Base-by-base conservation (phyloP, 2,797 vertebrate species). In the Danio choprae region DNA sequence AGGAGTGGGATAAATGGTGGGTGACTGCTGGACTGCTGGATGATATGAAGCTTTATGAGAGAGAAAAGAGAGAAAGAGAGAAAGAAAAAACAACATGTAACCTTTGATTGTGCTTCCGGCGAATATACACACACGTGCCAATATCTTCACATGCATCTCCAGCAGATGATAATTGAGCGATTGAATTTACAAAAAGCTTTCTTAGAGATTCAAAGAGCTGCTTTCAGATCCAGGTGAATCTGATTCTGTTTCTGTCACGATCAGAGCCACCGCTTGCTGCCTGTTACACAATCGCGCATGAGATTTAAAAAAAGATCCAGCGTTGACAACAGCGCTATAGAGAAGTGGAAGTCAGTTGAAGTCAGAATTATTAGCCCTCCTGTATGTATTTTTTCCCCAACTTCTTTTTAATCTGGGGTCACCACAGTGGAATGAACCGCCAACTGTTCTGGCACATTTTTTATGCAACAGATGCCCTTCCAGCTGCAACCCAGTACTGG, bases 171-270 rank as follows among this genome's bases (percentile, higher is more conserved):
- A 86, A 87, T 80, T 86, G 83, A 86, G 80, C 78, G 79, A 81
- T 81, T 80, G 83, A 86, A 79, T 80, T n/a, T 83, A 81, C 76
- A 83, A 87, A 84, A 84, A 44, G 53, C 70, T 80, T 84, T 81
- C 80, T 84, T 74, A 73, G 51, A 70, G 68, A 81, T 55, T 18
- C 73, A 79, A 77, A 7, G 74, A 77, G 74, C 72, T 74, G 74
- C 83, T 68, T 71, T 72, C 64, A 80, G 74, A 80, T 83, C 75
- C 81, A 87, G 85, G 80, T 84, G 81, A 81, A 82, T 76, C 82
- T 74, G 76, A 73, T 77, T 50, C 65, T 64, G 59, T 74, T 63
- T 68, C 50, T 58, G 38, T 71, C 67, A 59, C 50, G 74, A 71
- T 82, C 77, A 69, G 50, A 69, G 7, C 60, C 71, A 46, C 56